phyloP scores from a whole-genome alignment of 1,140 invertebrate genomes.

The Eubasilissa regina region DNA sequence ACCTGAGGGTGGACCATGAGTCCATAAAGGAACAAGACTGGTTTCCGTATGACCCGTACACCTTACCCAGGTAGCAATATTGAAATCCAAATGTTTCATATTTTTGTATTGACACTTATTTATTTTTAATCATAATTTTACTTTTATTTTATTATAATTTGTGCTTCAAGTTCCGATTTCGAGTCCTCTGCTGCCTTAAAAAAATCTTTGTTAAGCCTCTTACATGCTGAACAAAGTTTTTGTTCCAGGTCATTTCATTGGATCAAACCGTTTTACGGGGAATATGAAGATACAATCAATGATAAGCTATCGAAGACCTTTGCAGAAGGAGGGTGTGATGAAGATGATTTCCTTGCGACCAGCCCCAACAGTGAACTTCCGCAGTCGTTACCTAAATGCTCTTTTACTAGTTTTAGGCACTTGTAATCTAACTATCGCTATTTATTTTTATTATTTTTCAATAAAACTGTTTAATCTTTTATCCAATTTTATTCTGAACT shows the following conservation, averaged over 20 bases:
- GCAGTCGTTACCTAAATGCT: conserved; percentile 47
- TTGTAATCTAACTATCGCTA: conserved; percentile 29
- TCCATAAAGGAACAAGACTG: conserved; percentile 65
- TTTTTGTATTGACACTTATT: too few species aligned
- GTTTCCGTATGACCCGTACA: conserved; percentile 71
- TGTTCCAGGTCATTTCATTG: conserved; percentile 54
- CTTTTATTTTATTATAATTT: too few species aligned
- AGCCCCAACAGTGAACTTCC: conserved; percentile 48
- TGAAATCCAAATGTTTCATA: background rate
- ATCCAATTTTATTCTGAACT: background rate
- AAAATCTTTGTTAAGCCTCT: too few species aligned
- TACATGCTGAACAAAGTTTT: too few species aligned
- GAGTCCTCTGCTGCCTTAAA: too few species aligned
- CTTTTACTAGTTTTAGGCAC: conserved; percentile 50
- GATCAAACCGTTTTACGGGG: conserved; percentile 56
- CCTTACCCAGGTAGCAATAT: conserved; percentile 63
- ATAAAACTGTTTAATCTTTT: background rate
- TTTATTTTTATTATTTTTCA: conserved; percentile 36
- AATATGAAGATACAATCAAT: conserved; percentile 53
- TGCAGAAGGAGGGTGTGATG: conserved; percentile 52
- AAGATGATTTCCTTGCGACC: conserved; percentile 58
- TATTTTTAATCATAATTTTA: too few species aligned
- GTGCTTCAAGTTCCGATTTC: too few species aligned
- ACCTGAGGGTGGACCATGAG: conserved; percentile 70
- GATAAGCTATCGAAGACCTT: conserved; percentile 27